These are phyloP conservation scores for Drosophila helvetica DNA, from an alignment of 2,888 invertebrate species.

Conservation along the genomic window DNA sequence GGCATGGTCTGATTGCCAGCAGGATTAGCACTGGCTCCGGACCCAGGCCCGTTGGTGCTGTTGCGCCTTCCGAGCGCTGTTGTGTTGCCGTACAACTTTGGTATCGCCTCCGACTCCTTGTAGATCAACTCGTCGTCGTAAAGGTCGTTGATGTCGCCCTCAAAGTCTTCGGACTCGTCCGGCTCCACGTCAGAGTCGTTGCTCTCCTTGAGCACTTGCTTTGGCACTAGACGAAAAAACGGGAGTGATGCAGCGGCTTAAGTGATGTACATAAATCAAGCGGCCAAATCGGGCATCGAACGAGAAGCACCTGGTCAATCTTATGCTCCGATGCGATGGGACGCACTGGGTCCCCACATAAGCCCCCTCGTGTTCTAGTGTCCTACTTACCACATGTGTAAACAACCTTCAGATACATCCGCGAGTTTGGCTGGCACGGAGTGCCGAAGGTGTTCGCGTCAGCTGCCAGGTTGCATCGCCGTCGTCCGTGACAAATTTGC, in stretches of 20 bases:
- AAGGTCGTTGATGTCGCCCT: constrained; percentile 85
- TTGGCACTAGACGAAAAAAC: constrained; percentile 87
- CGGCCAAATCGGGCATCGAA: constrained; percentile 48
- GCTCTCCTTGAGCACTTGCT: constrained; percentile 92
- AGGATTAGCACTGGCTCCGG: constrained; percentile 39
- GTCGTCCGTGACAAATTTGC: constrained; percentile 93
- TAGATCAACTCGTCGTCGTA: constrained; percentile 86
- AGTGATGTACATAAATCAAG: constrained; percentile 52
- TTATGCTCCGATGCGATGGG: constrained; percentile 34
- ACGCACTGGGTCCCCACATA: constrained; percentile 43
- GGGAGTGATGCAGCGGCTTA: background rate
- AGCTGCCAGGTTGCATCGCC: constrained; percentile 92
- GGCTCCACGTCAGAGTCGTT: constrained; percentile 91
- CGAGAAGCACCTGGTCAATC: constrained; percentile 45
- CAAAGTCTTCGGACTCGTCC: constrained; percentile 88
- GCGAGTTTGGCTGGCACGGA: constrained; percentile 91
- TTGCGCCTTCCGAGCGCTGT: constrained; percentile 67
- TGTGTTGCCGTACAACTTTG: constrained; percentile 83
- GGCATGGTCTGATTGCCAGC: constrained; percentile 57
- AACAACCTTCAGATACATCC: constrained; percentile 94
- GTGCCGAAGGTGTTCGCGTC: constrained; percentile 93
- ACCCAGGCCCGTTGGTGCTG: constrained; percentile 47
- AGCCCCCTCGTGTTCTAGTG: background rate
- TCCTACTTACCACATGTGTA: constrained; percentile 92
- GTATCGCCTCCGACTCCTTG: constrained; percentile 86